These are phyloP conservation scores for Zelostemma sp. DNA, from an alignment of 1,140 invertebrate species.

Conservation along the genomic window DNA sequence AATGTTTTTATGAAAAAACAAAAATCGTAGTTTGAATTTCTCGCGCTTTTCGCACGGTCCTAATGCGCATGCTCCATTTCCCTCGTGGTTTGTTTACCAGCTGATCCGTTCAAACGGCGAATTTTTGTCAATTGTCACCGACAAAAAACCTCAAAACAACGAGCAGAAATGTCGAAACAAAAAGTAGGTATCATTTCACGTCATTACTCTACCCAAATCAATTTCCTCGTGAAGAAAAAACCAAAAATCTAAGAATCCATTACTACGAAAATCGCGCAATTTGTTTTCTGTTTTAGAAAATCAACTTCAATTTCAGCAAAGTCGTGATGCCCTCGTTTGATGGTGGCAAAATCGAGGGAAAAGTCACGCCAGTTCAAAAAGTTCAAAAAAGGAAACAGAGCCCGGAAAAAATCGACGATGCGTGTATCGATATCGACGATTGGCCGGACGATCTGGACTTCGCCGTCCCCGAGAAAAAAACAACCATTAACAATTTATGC, in stretches of 20 bases:
- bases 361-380: no score
- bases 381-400: neutral
- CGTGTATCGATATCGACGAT: neutral
- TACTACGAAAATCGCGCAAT: no score
- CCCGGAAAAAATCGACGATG: neutral
- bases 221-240: neutral
- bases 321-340: neutral
- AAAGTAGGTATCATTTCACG: neutral
- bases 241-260: neutral
- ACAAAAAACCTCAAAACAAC: no score
- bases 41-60: no score
- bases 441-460: no score
- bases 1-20: slow-evolving; percentile 2
- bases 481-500: slow-evolving; percentile 42
- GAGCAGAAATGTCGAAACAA: neutral
- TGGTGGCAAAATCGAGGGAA: neutral
- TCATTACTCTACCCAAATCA: neutral
- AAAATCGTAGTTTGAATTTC: no score
- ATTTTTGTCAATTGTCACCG: no score
- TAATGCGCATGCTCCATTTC: no score
- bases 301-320: neutral
- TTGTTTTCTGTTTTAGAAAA: no score
- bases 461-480: slow-evolving; percentile 20
- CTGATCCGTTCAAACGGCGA: neutral
- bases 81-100: neutral